These are phyloP conservation scores for Alca torda DNA, from an alignment of 2,797 vertebrate species.

Conservation along the genomic window DNA sequence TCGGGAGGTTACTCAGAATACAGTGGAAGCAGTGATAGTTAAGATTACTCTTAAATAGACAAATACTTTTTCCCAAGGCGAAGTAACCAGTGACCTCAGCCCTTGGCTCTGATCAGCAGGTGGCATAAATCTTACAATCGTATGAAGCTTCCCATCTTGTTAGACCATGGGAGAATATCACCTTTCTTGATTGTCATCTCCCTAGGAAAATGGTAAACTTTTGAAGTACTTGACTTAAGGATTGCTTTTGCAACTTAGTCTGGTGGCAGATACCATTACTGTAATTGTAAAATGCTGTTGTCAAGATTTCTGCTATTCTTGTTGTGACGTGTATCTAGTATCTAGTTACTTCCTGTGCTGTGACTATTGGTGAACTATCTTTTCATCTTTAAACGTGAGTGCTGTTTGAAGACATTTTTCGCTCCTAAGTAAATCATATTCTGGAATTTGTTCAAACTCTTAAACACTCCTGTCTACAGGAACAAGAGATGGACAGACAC, in stretches of 20 bases:
- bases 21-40: not conserved
- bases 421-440: not conserved
- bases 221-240: not conserved
- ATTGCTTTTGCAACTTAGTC: not conserved
- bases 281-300: not conserved
- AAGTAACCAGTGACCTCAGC: not conserved
- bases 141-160: not conserved
- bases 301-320: not conserved
- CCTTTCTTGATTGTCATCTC: not conserved
- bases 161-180: not conserved
- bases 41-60: not conserved
- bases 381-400: not conserved
- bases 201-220: not conserved
- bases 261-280: not conserved
- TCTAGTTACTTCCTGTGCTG: not conserved
- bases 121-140: not conserved
- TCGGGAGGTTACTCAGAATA: not conserved
- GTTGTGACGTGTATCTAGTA: not conserved
- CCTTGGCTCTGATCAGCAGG: not conserved
- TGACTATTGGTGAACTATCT: not conserved
- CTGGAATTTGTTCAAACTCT: not conserved
- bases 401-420: not conserved
- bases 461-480: conserved; percentile 75
- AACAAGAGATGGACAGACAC: conserved; percentile 93
- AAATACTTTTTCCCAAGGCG: not conserved